Evolutionary conservation across 1,140 invertebrate genomes (phyloP).

Genomic region (Microvelia longipes): DNA sequence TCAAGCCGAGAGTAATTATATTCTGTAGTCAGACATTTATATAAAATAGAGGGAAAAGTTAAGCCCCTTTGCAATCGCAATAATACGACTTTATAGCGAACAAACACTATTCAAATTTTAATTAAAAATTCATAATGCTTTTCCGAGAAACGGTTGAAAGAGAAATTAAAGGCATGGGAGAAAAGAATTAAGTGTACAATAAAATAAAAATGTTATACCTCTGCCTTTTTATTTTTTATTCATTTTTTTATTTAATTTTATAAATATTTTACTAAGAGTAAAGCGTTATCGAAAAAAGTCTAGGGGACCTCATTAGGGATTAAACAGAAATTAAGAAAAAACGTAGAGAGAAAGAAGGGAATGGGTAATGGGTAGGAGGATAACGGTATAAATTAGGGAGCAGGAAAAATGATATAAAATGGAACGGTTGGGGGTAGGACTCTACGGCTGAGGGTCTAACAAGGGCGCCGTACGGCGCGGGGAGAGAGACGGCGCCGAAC

Average conservation of each 20-base stretch:
- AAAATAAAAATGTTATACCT: background rate
- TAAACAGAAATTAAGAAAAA: conserved; percentile 5
- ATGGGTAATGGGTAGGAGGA: background rate
- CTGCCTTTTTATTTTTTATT: background rate
- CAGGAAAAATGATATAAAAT: conserved; percentile 11
- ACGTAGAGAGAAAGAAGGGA: background rate
- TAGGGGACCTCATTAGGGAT: background rate
- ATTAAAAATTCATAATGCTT: background rate
- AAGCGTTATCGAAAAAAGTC: background rate
- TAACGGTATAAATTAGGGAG: background rate
- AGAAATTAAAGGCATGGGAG: background rate
- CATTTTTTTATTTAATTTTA: background rate
- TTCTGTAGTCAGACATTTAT: no score
- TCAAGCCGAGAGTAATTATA: no score
- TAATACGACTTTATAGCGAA: background rate
- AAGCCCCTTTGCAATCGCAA: background rate
- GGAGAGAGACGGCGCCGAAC: background rate
- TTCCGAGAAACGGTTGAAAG: background rate
- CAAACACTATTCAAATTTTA: background rate
- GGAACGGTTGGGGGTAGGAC: background rate
- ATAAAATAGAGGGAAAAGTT: no score
- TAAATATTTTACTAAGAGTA: background rate
- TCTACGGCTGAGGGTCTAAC: background rate
- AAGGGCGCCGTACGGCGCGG: background rate
- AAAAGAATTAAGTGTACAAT: background rate